Base-by-base conservation (phyloP, 2,888 invertebrate genomes). In the Cheilosia vulpina region DNA sequence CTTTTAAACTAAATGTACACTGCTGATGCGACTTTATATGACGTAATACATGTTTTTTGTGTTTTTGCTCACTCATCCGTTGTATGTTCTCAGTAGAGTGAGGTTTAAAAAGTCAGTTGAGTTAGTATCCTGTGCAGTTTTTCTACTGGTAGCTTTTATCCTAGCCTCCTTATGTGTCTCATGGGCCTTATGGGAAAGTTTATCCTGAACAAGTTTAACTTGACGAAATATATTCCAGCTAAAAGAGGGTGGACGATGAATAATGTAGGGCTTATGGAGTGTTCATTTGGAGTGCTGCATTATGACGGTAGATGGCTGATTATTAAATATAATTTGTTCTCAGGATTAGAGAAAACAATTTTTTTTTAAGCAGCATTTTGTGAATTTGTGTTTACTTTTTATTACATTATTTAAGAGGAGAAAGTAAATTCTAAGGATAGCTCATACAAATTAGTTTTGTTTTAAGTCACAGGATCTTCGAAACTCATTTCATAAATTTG, bases 131-230 rank as follows among this genome's bases (percentile, higher is more conserved):
- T 27, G 31, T 62, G 60, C 72, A 73, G 62, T 62, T 53, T 4
- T 53, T 27, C 19, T 27, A 34, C 43, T 53, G 43, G 41, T 11
- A 27, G 38, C 47, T 43, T 52, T 53, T 53, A 4, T 41, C 4
- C 15, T 17, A 55, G 13, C 27, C 13, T 15, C 27, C 17, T 19
- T 21, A n/a, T n/a, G n/a, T n/a, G 21, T 2, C 2, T 21, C 21
- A 17, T 24, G 15, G 31, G 31, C 13, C 43, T 62, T 45, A 45
- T 24, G 62, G 72, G 2, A 38, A 63, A 73, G 55, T 55, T 73
- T 73, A 73, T 55, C 45, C 55, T 21, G 63, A 73, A 63, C 63
- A 38, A 55, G 31, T 63, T 55, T 9, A 55, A 3, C 19, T 63
- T 53, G 38, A 41, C n/a, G 38, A 69, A 47, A 15, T 47, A 50